These are phyloP conservation scores for Eumeta japonica DNA, from an alignment of 1,140 invertebrate genomes.

Conservation along the genomic window DNA sequence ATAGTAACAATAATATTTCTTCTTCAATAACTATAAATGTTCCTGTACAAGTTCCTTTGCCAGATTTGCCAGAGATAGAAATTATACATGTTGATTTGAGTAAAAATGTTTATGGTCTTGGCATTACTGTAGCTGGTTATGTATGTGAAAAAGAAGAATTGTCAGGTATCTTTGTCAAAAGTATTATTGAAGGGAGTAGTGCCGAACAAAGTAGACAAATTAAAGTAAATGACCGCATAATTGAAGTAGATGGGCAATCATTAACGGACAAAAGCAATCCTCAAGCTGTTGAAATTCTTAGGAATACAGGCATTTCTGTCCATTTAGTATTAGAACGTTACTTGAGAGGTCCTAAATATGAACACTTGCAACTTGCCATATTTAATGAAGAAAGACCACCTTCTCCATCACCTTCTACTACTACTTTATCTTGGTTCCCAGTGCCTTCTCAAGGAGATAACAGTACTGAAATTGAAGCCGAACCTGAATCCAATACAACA, in stretches of 20 bases:
- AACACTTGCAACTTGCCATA: slow-evolving; percentile 83
- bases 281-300: slow-evolving; percentile 81
- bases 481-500: slow-evolving; percentile 65
- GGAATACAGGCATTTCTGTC: slow-evolving; percentile 81
- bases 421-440: slow-evolving; percentile 72
- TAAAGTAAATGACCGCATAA: slow-evolving; percentile 88
- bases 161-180: slow-evolving; percentile 94
- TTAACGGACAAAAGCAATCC: slow-evolving; percentile 85
- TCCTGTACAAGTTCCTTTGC: slow-evolving; percentile 43
- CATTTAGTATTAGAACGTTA: slow-evolving; percentile 81
- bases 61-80: slow-evolving; percentile 57
- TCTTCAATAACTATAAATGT: slow-evolving; percentile 33
- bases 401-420: slow-evolving; percentile 70
- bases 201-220: slow-evolving; percentile 86
- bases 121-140: slow-evolving; percentile 68
- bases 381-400: slow-evolving; percentile 67
- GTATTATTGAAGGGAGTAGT: slow-evolving; percentile 87
- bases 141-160: slow-evolving; percentile 81
- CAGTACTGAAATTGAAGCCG: slow-evolving; percentile 62
- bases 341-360: slow-evolving; percentile 82
- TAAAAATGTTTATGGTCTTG: slow-evolving; percentile 68
- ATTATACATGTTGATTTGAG: slow-evolving; percentile 62
- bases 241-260: slow-evolving; percentile 79
- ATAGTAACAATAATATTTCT: slow-evolving; percentile 2
- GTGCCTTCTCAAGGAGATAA: slow-evolving; percentile 62